Percentiles rank a stretch among this genome's conserved stretches.
phyloP scores from a whole-genome alignment of 92 coral and sea anemone genomes.

The Isaurus tuberculatus region DNA sequence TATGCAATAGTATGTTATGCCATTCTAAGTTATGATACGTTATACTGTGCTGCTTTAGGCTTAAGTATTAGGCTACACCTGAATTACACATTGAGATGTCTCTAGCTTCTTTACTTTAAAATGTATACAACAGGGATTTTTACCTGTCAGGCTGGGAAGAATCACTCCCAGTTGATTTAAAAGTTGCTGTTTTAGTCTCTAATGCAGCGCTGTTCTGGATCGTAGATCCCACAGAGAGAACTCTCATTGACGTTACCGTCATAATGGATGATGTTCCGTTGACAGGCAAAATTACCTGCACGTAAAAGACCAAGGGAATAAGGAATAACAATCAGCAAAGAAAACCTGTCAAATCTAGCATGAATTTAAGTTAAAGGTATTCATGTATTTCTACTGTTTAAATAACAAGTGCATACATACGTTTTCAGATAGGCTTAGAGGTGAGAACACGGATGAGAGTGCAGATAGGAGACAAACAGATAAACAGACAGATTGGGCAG shows the following conservation, averaged over 20 bases:
- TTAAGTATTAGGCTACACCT: neutral
- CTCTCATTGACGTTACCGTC: constrained; percentile 58
- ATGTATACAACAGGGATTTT: too few relatives aligned
- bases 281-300: constrained; percentile 84
- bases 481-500: too few relatives aligned
- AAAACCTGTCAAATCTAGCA: too few relatives aligned
- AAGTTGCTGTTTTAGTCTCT: constrained; percentile 31
- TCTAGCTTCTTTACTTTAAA: too few relatives aligned
- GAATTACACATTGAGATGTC: neutral
- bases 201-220: constrained; percentile 27
- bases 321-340: neutral
- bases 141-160: constrained; percentile 39
- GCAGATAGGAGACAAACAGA: too few relatives aligned
- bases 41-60: neutral
- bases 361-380: too few relatives aligned
- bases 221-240: constrained; percentile 72
- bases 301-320: neutral
- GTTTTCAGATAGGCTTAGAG: too few relatives aligned
- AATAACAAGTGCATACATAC: too few relatives aligned
- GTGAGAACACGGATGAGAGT: too few relatives aligned
- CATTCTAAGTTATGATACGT: neutral
- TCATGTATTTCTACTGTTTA: too few relatives aligned
- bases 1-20: neutral
- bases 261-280: constrained; percentile 69
- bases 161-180: constrained; percentile 51